phyloP scores from a whole-genome alignment of 2,113 vertebrate genomes.

The Tympanuchus pallidicinctus region DNA sequence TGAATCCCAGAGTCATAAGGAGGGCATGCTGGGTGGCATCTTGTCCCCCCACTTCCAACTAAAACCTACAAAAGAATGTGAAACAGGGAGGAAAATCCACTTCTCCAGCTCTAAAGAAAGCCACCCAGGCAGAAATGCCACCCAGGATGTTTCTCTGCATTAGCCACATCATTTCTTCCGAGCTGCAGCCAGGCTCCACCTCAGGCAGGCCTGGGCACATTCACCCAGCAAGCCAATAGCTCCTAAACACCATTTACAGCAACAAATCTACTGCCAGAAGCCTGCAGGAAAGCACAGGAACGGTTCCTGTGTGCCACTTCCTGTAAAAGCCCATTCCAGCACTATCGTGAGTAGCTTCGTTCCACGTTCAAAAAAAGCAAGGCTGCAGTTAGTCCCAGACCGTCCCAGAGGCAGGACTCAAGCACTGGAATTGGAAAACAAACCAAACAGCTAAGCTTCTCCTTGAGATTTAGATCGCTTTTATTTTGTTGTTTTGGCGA shows the following conservation, averaged over 20 bases:
- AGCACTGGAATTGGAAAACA: not conserved
- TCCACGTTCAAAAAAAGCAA: not conserved
- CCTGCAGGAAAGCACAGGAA: not conserved
- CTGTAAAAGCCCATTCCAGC: not conserved
- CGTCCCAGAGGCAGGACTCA: not conserved
- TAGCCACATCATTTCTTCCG: not conserved
- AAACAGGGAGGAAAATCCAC: not conserved
- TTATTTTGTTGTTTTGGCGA: slow-evolving; percentile 68
- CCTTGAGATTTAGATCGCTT: slow-evolving; percentile 47
- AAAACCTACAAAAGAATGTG: not conserved
- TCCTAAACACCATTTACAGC: not conserved
- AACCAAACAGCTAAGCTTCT: not conserved
- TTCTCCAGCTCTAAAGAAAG: not conserved
- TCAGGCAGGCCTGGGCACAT: not conserved
- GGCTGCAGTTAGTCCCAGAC: not conserved
- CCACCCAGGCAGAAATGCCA: not conserved
- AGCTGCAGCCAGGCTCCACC: not conserved
- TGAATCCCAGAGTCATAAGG: not conserved
- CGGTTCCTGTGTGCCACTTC: no score
- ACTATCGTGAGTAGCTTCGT: not conserved
- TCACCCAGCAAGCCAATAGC: not conserved
- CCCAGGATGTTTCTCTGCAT: not conserved
- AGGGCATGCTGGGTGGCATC: not conserved
- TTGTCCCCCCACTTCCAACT: not conserved
- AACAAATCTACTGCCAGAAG: not conserved